Evolutionary conservation across 37 sponge, comb jelly and placozoan species (phyloP), one percentile per base, ranked within the genome.

Genomic region (Chondrilla cf. caribensis): DNA sequence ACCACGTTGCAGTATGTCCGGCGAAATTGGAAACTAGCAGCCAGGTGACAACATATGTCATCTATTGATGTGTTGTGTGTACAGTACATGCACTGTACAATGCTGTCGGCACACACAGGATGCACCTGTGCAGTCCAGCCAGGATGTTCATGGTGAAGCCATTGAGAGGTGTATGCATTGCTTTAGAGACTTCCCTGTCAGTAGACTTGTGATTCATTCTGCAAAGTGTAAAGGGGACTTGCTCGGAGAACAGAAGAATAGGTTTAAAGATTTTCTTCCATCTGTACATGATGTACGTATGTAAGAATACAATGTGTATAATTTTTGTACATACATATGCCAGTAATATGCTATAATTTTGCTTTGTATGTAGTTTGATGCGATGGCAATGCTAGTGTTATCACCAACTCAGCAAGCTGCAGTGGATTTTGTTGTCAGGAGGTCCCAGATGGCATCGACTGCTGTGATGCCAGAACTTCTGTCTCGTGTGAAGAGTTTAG

Each of bases 111-210:
- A n/a, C n/a, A n/a, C n/a, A n/a, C n/a, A 47, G 51, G 51, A 47
- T 47, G 11, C 11, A 47, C 11, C 51, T 47, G 51, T 47, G 51
- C 51, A 47, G 51, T 47, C 51, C 51, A 47, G 51, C 25, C 39
- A 78, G 47, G 60, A 80, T 38, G 60, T 22, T 29, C 28, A 58
- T 54, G 86, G 79, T 32, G 87, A 90, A 55, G 66, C 66, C 28
- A 29, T 86, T 32, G 91, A 90, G 62, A 47, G 84, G 22, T 90
- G 91, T 35, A 90, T 90, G 81, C 70, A 84, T 43, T 90, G 91
- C 58, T 90, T 90, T 51, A 84, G 57, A 66, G 91, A 90, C 42
- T 90, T 90, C 77, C 91, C 91, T 18, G 39, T 90, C 38, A 83
- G 84, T 44, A 40, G 31, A 31, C 78, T 90, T 31, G 72, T 90